Percentiles rank a stretch among this genome's conserved stretches.
Conservation (phyloP, 53 echinoderm and acorn worm species). For the Antedon mediterranea region DNA sequence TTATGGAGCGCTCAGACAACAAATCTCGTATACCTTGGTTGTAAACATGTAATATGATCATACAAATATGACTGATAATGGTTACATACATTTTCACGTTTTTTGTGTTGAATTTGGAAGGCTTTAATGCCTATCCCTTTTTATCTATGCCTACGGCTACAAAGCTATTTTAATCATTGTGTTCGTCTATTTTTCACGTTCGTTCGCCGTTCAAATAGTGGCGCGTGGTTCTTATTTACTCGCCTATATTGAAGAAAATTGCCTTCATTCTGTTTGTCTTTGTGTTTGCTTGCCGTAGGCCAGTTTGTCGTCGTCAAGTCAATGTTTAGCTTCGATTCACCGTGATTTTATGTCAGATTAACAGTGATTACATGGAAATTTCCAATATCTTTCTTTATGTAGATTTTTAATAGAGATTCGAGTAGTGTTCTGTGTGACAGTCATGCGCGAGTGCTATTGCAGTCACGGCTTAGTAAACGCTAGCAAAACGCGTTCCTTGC, state of each 20-base stretch:
- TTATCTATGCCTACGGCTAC: neutral
- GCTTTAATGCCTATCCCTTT: constrained; percentile 1
- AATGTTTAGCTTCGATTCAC: neutral
- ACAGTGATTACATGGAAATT: constrained; percentile 1
- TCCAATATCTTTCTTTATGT: neutral
- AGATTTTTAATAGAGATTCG: constrained; percentile 1
- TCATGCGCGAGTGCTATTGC: neutral
- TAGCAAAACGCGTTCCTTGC: neutral
- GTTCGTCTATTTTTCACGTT: neutral
- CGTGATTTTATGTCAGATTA: neutral
- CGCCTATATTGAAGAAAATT: neutral
- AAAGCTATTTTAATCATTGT: neutral
- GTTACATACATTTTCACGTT: neutral
- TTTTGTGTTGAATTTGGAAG: neutral
- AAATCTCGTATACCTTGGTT: neutral
- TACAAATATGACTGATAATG: neutral
- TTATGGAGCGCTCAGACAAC: neutral
- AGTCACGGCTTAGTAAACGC: neutral
- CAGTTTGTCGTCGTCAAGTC: neutral
- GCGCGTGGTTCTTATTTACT: neutral
- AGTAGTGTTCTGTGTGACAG: neutral
- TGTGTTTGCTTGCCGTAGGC: neutral
- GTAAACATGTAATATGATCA: neutral
- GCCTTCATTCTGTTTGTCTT: neutral
- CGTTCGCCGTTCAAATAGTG: neutral